These are phyloP conservation scores for Neotoma lepida DNA, from an alignment of 2,113 vertebrate genomes.

Conservation along the genomic window DNA sequence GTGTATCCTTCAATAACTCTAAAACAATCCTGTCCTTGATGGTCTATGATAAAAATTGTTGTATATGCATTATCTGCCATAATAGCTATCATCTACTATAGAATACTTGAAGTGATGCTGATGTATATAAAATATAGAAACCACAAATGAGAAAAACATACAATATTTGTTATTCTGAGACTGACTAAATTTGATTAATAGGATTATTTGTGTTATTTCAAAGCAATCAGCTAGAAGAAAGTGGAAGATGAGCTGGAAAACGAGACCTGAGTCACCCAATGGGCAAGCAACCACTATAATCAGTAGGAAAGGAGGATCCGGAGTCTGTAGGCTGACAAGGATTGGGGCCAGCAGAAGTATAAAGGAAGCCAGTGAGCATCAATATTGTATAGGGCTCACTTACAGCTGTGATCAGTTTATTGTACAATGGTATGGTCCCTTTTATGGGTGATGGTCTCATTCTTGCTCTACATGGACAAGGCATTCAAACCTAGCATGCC, in stretches of 20 bases:
- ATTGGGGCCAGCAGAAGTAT: background rate
- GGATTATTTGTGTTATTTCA: background rate
- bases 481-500: background rate
- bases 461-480: too few species aligned
- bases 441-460: background rate
- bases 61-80: background rate
- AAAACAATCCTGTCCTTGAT: background rate
- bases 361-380: background rate
- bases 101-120: background rate
- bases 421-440: background rate
- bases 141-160: background rate
- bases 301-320: background rate
- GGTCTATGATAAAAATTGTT: background rate
- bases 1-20: background rate
- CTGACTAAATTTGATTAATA: background rate
- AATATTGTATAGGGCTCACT: background rate
- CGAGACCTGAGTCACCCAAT: rapidly evolving
- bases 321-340: background rate
- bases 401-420: background rate
- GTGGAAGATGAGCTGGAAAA: background rate
- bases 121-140: background rate
- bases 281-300: background rate
- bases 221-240: background rate
- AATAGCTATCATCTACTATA: too few species aligned
- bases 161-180: background rate